phyloP scores from a whole-genome alignment of 1,140 invertebrate species.

The Drosophila seguyi region DNA sequence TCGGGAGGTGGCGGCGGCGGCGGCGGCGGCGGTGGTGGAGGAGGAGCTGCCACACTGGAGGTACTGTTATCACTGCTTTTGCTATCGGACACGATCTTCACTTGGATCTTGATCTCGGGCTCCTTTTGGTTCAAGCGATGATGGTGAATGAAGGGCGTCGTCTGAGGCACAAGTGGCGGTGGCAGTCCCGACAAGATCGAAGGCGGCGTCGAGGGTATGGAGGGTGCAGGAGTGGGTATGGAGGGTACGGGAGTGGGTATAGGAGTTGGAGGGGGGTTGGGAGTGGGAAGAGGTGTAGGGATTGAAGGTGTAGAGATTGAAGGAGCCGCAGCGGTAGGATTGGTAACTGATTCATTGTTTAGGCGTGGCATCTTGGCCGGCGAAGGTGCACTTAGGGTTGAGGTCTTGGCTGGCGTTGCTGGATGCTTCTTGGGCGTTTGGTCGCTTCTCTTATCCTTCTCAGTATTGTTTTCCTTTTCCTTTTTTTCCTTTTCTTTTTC shows the following conservation, averaged over 20 bases:
- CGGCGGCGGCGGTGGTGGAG: slow-evolving; percentile 11
- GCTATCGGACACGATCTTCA: slow-evolving; percentile 79
- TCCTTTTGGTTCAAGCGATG: slow-evolving; percentile 81
- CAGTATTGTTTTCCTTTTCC: slow-evolving; percentile 1
- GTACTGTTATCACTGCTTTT: slow-evolving; percentile 54
- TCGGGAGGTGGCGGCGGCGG: slow-evolving; percentile 13
- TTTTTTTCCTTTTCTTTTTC: slow-evolving; percentile 26
- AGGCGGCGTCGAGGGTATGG: slow-evolving; percentile 17
- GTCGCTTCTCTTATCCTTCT: slow-evolving; percentile 27
- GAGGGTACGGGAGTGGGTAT: not conserved
- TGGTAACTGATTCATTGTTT: slow-evolving; percentile 14
- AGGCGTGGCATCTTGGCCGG: slow-evolving; percentile 61
- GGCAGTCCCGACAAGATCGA: slow-evolving; percentile 51
- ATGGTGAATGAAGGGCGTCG: slow-evolving; percentile 63
- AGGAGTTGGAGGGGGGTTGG: not conserved
- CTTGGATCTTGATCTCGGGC: slow-evolving; percentile 83
- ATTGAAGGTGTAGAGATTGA: not conserved
- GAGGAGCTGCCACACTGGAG: slow-evolving; percentile 16
- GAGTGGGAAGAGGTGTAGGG: not conserved
- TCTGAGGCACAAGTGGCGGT: slow-evolving; percentile 77
- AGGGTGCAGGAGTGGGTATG: not conserved
- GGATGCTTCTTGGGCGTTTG: slow-evolving; percentile 41
- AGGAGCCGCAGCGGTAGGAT: not conserved
- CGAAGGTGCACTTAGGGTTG: slow-evolving; percentile 35
- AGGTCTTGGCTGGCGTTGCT: slow-evolving; percentile 18